Percentiles rank a stretch among this genome's conserved stretches.
Conservation (phyloP, 1,140 invertebrate species). For the Ephestia elutella region DNA sequence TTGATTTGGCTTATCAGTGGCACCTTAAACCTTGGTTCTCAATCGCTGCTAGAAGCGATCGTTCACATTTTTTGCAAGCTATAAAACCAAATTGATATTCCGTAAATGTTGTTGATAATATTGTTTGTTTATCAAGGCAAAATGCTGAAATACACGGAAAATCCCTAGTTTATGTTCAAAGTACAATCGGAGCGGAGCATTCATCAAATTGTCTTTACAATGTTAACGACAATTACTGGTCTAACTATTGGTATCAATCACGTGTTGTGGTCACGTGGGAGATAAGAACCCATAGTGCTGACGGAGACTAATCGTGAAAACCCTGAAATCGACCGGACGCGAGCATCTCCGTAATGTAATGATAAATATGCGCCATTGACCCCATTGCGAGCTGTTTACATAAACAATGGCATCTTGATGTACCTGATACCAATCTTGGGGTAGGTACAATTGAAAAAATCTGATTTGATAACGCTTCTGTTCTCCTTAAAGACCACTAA, state of each 20-base stretch:
- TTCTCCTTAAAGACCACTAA: neutral
- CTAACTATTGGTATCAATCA: constrained; percentile 1
- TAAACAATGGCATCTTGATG: constrained; percentile 42
- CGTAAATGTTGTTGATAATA: no score
- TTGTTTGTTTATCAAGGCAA: no score
- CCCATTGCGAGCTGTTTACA: constrained; percentile 44
- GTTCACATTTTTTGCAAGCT: no score
- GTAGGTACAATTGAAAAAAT: constrained; percentile 11
- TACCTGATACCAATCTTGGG: constrained; percentile 14
- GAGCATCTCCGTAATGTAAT: constrained; percentile 40
- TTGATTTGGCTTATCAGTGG: no score
- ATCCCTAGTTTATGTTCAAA: no score
- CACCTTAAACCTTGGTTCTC: no score
- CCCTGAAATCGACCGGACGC: constrained; percentile 44
- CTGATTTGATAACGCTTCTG: neutral
- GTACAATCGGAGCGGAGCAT: no score
- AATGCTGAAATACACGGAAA: no score
- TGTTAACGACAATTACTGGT: neutral
- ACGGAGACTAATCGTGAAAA: constrained; percentile 22
- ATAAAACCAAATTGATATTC: no score
- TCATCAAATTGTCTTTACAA: neutral
- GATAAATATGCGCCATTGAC: constrained; percentile 59
- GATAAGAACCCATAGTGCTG: constrained; percentile 5
- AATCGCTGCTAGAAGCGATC: no score
- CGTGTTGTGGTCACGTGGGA: constrained; percentile 9